Evolutionary conservation across 2,888 invertebrate genomes (phyloP).

Genomic region (Liopterus haemorrhoidalis): DNA sequence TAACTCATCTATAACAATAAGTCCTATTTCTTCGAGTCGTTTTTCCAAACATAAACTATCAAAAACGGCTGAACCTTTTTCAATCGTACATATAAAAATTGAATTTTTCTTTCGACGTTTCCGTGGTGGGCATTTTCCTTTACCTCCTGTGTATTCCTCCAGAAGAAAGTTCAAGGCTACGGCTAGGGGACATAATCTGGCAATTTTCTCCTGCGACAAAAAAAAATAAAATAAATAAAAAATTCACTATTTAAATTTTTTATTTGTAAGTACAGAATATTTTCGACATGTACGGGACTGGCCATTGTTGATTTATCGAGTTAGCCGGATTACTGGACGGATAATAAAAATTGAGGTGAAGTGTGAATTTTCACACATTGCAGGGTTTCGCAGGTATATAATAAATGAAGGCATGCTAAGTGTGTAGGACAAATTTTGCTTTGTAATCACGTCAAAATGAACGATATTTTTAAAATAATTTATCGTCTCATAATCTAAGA

Average conservation of each 20-base stretch:
- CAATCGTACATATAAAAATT: constrained; percentile 89
- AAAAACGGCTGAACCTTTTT: constrained; percentile 82
- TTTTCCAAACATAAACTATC: constrained; percentile 76
- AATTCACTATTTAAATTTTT: constrained; percentile 14
- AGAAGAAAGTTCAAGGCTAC: constrained; percentile 80
- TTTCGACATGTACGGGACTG: too few species aligned
- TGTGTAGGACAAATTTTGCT: too few species aligned
- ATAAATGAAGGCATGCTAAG: too few species aligned
- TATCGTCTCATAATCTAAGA: too few species aligned
- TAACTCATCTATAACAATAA: constrained; percentile 82
- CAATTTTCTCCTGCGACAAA: not conserved
- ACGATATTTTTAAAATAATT: too few species aligned
- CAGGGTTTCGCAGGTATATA: too few species aligned
- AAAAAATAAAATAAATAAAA: constrained; percentile 8
- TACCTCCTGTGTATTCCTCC: constrained; percentile 92
- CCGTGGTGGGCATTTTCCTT: constrained; percentile 75
- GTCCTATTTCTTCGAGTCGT: constrained; percentile 69
- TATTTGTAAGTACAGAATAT: constrained; percentile 5
- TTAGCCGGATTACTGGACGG: too few species aligned
- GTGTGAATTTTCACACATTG: too few species aligned
- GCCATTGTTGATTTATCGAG: too few species aligned
- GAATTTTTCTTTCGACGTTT: constrained; percentile 68
- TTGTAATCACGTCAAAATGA: too few species aligned
- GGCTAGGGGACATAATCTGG: constrained; percentile 73
- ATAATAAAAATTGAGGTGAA: too few species aligned